Base-by-base conservation (phyloP, 2,797 vertebrate genomes). In the Lerista edwardsae region DNA sequence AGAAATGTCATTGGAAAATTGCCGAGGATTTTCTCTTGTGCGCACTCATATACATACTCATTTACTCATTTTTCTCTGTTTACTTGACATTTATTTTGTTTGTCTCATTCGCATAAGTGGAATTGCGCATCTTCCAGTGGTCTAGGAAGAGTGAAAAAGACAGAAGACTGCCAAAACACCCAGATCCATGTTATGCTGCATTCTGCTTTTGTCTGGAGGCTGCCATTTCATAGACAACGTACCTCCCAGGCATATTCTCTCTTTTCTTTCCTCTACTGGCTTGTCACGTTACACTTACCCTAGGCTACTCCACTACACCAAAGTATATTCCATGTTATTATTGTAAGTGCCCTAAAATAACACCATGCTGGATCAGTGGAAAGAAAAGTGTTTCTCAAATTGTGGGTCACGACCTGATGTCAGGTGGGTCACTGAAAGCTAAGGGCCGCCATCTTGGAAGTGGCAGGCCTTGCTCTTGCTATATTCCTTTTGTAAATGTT, bases 11-110 rank as follows among this genome's bases (percentile, higher is more conserved):
- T 14, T 68, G 73, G 61, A 89, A 91, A 92, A 81, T 69, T 84
- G 51, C 17, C 57, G 75, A 85, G 79, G 81, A 82, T 81, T 89
- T 90, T 90, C 47, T 88, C 69, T 84, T 29, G 67, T 83, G 65
- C 36, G 55, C 57, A 72, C 14, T 5, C 73, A 79, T 76, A 71
- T 72, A 86, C 82, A 85, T 80, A 87, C 80, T 86, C 41, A 75
- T 73, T 65, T 55, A 39, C 29, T 85, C 71, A 80, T 93, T 92
- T 93, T 92, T 92, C 83, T 93, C 36, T 79, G 71, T 84, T 89
- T 79, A n/a, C 57, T 84, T 93, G 90, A 62, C 64, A 87, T 90
- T 89, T 86, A 80, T 74, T 77, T 82, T 84, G 79, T 85, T 90
- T 86, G 47, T 61, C 25, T 85, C 79, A 39, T 80, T 80, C 29